These are phyloP conservation scores for Meloidogyne floridensis DNA, from an alignment of 1,140 invertebrate species.

Conservation along the genomic window DNA sequence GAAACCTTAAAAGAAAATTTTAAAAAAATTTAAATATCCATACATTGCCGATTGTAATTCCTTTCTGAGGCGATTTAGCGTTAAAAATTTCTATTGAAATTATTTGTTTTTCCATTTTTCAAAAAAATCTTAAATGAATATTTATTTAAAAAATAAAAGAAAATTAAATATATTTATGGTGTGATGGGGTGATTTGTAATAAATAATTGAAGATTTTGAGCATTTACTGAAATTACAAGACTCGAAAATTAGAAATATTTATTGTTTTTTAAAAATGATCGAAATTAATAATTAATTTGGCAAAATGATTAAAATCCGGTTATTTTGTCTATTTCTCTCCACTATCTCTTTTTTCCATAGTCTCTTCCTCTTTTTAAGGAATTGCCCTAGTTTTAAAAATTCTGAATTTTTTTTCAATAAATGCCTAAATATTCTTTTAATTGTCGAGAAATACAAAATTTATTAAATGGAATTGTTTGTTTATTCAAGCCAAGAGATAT, in stretches of 20 bases:
- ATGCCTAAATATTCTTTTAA: slow-evolving; percentile 24
- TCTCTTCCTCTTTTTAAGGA: not conserved
- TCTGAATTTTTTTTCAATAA: not conserved
- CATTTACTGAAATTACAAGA: too few relatives aligned
- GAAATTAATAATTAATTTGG: too few relatives aligned
- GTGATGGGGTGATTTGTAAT: too few relatives aligned
- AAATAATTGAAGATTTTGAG: too few relatives aligned
- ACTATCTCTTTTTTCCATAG: too few relatives aligned
- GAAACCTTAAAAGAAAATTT: slow-evolving; percentile 21
- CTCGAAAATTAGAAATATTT: too few relatives aligned
- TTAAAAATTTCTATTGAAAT: slow-evolving; percentile 45
- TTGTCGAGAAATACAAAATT: slow-evolving; percentile 41
- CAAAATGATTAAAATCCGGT: too few relatives aligned
- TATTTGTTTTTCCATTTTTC: slow-evolving; percentile 17
- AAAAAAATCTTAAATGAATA: not conserved
- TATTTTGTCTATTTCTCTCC: too few relatives aligned
- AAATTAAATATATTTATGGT: too few relatives aligned
- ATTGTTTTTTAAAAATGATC: too few relatives aligned
- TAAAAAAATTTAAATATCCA: not conserved
- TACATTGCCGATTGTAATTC: slow-evolving; percentile 34
- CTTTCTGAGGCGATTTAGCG: slow-evolving; percentile 31
- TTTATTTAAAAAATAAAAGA: not conserved
- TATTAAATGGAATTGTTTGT: slow-evolving; percentile 59
- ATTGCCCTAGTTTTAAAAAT: not conserved
- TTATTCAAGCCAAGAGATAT: slow-evolving; percentile 63